Conservation (phyloP, 2,888 invertebrate genomes). For the Microdon myrmicae region DNA sequence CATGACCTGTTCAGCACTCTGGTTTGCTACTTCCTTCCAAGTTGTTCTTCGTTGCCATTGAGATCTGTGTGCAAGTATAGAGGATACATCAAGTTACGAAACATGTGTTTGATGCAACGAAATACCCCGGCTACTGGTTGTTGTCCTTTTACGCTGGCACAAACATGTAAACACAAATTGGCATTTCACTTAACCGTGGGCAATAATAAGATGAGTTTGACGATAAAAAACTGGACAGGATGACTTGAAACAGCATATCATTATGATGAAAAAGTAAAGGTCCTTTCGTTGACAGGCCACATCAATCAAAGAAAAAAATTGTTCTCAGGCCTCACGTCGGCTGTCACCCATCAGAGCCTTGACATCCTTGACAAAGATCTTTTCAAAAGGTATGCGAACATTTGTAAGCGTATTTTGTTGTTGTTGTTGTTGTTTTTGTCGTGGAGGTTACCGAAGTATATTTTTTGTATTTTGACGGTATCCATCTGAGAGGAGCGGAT, state of each 20-base stretch:
- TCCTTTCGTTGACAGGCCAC: slow-evolving; percentile 26
- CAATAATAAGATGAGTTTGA: slow-evolving; percentile 37
- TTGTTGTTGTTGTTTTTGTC: no score
- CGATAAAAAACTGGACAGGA: slow-evolving; percentile 2
- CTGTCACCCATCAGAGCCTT: slow-evolving; percentile 12
- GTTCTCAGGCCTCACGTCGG: slow-evolving; percentile 2
- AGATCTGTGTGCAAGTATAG: slow-evolving; percentile 2
- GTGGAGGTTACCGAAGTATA: no score
- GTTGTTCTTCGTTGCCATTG: slow-evolving; percentile 35
- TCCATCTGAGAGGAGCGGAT: no score
- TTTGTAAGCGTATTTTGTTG: no score
- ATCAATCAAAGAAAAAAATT: slow-evolving; percentile 28
- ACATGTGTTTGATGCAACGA: slow-evolving; percentile 23
- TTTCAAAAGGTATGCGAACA: no score
- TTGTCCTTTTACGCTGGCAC: not conserved
- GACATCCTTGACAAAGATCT: no score
- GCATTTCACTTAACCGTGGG: slow-evolving; percentile 45
- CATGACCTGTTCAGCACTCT: slow-evolving; percentile 14
- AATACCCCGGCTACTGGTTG: slow-evolving; percentile 4
- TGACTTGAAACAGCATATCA: slow-evolving; percentile 3
- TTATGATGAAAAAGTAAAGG: slow-evolving; percentile 40
- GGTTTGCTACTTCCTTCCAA: slow-evolving; percentile 25
- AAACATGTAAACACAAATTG: slow-evolving; percentile 38
- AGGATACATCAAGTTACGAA: not conserved
- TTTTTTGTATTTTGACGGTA: no score